Conservation (phyloP, 2,888 invertebrate genomes). For the Morpho deidamia region DNA sequence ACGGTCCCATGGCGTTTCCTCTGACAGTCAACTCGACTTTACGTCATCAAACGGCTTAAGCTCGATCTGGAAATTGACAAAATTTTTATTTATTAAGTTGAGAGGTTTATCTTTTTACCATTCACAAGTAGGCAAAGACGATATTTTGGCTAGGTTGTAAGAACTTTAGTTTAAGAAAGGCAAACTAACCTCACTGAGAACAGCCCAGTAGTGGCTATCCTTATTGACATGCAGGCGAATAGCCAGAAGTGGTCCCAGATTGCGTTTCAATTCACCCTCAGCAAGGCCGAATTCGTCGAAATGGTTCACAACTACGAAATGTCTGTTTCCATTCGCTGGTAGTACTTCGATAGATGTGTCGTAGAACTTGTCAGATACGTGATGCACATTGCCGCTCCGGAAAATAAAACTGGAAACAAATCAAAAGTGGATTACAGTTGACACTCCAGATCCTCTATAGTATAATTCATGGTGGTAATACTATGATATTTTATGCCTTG, state of each 20-base stretch:
- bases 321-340: slow-evolving; percentile 76
- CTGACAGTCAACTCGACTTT: slow-evolving; percentile 15
- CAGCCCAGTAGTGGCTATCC: slow-evolving; percentile 92
- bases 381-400: slow-evolving; percentile 93
- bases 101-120: no score
- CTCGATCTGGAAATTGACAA: slow-evolving; percentile 5
- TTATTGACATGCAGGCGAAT: slow-evolving; percentile 88
- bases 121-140: no score
- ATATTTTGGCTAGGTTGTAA: background rate
- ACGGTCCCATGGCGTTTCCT: slow-evolving; percentile 16
- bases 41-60: slow-evolving; percentile 3
- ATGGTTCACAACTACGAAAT: slow-evolving; percentile 83
- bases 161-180: no score
- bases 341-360: slow-evolving; percentile 91
- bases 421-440: background rate
- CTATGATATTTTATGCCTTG: no score
- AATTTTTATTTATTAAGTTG: no score
- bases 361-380: slow-evolving; percentile 91
- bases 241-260: slow-evolving; percentile 82
- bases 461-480: no score
- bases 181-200: slow-evolving; percentile 89
- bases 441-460: no score
- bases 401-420: slow-evolving; percentile 81
- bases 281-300: slow-evolving; percentile 92
- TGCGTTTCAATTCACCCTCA: slow-evolving; percentile 83